Conservation (phyloP, 2,888 invertebrate species). For the Mythimna loreyi region DNA sequence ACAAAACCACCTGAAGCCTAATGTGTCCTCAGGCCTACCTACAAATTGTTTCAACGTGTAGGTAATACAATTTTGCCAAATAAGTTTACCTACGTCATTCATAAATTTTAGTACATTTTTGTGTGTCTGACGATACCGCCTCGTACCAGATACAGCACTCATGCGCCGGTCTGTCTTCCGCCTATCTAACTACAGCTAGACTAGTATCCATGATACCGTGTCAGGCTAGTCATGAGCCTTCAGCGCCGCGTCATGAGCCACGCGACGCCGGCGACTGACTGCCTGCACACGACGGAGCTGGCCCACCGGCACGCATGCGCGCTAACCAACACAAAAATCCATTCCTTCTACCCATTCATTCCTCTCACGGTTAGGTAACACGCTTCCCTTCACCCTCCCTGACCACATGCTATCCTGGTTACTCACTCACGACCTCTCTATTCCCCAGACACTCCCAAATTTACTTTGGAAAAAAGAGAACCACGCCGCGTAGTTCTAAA, state of each 20-base stretch:
- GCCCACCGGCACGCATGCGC: slow-evolving; percentile 74
- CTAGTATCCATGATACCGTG: background rate
- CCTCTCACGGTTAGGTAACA: slow-evolving; percentile 70
- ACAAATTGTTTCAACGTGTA: background rate
- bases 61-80: slow-evolving; percentile 1
- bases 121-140: background rate
- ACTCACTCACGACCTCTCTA: slow-evolving; percentile 32
- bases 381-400: slow-evolving; percentile 60
- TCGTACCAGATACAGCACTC: background rate
- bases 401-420: slow-evolving; percentile 59
- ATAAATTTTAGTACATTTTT: background rate
- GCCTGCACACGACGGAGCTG: slow-evolving; percentile 36
- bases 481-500: slow-evolving; percentile 59
- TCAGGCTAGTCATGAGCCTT: background rate
- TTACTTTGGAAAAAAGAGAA: slow-evolving; percentile 60
- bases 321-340: slow-evolving; percentile 67
- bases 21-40: background rate
- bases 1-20: background rate
- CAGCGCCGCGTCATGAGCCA: background rate
- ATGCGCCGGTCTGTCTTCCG: background rate
- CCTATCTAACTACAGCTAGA: background rate
- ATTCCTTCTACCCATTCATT: slow-evolving; percentile 74
- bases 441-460: slow-evolving; percentile 52
- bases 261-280: slow-evolving; percentile 19
- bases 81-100: background rate